Percentiles rank a stretch among this genome's conserved stretches.
phyloP scores from a whole-genome alignment of 2,113 vertebrate species.

The Xenopus borealis region DNA sequence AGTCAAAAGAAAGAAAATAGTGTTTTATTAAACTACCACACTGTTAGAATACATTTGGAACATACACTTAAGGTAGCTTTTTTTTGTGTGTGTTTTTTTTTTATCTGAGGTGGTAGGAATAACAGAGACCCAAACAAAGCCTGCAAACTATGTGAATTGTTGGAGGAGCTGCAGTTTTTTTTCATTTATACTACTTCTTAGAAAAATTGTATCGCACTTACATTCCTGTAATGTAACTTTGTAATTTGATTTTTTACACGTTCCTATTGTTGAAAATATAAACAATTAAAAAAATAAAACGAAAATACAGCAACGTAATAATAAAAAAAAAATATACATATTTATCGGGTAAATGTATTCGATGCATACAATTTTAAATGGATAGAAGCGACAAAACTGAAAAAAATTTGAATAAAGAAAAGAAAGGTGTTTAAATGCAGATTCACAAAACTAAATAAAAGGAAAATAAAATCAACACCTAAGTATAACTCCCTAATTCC shows the following conservation, averaged over 20 bases:
- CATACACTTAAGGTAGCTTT: constrained; percentile 76
- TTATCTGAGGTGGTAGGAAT: constrained; percentile 71
- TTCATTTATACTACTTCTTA: constrained; percentile 60
- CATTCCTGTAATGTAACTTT: constrained; percentile 77
- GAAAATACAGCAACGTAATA: constrained; percentile 81
- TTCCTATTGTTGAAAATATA: constrained; percentile 82
- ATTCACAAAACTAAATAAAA: constrained; percentile 67
- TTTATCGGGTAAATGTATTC: constrained; percentile 81
- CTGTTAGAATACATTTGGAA: constrained; percentile 82
- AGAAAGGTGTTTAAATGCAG: constrained; percentile 78
- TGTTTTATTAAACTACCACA: constrained; percentile 85
- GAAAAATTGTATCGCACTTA: constrained; percentile 77
- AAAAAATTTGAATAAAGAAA: background rate
- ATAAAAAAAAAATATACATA: constrained; percentile 71
- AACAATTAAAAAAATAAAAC: constrained; percentile 84
- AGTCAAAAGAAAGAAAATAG: constrained; percentile 82
- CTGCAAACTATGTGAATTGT: constrained; percentile 75
- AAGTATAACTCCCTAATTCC: constrained; percentile 69
- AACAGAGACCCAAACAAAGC: constrained; percentile 73
- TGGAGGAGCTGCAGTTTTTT: constrained; percentile 63
- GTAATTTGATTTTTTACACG: constrained; percentile 70
- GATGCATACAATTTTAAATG: constrained; percentile 79
- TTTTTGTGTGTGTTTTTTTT: constrained; percentile 58
- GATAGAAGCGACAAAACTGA: constrained; percentile 69
- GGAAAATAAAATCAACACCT: constrained; percentile 66